Conservation (phyloP, 2,797 vertebrate genomes). For the Chelon labrosus region DNA sequence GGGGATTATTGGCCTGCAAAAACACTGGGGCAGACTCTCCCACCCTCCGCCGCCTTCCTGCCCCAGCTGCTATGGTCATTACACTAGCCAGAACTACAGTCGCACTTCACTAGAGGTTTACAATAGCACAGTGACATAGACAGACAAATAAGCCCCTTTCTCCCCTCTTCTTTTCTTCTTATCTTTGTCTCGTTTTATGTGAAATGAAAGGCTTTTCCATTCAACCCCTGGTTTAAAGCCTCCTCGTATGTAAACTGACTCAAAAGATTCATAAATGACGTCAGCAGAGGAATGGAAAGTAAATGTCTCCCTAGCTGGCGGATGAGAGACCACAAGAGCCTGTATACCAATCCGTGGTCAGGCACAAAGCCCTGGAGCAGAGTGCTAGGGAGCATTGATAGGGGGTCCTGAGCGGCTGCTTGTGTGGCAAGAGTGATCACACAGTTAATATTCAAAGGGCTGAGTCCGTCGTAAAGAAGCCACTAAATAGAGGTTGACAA, state of each 20-base stretch:
- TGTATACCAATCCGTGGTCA: conserved; percentile 62
- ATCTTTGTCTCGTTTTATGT: conserved; percentile 25
- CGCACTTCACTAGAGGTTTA: conserved; percentile 70
- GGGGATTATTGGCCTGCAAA: conserved; percentile 79
- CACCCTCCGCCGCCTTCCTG: conserved; percentile 70
- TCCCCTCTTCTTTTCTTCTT: conserved; percentile 2
- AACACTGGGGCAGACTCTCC: conserved; percentile 71
- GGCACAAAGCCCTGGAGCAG: conserved; percentile 65
- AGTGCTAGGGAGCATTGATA: conserved; percentile 55
- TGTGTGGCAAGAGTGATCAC: conserved; percentile 87
- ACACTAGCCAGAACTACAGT: conserved; percentile 59
- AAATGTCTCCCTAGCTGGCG: conserved; percentile 39
- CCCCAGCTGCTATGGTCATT: conserved; percentile 73
- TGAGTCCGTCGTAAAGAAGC: conserved; percentile 80
- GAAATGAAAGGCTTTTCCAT: conserved; percentile 28
- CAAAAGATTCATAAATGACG: conserved; percentile 51
- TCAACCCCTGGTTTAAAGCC: conserved; percentile 18
- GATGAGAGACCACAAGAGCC: conserved; percentile 59
- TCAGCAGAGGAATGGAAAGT: conserved; percentile 55
- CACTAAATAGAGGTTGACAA: conserved; percentile 85
- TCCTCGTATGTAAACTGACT: conserved; percentile 61
- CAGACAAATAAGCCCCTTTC: conserved; percentile 46
- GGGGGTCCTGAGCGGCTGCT: conserved; percentile 69
- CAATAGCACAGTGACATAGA: conserved; percentile 62
- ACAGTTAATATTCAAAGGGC: conserved; percentile 88